Evolutionary conservation across 2,888 invertebrate species (phyloP), one percentile per base, ranked within the genome.

Genomic region (Drosophila kanekoi): DNA sequence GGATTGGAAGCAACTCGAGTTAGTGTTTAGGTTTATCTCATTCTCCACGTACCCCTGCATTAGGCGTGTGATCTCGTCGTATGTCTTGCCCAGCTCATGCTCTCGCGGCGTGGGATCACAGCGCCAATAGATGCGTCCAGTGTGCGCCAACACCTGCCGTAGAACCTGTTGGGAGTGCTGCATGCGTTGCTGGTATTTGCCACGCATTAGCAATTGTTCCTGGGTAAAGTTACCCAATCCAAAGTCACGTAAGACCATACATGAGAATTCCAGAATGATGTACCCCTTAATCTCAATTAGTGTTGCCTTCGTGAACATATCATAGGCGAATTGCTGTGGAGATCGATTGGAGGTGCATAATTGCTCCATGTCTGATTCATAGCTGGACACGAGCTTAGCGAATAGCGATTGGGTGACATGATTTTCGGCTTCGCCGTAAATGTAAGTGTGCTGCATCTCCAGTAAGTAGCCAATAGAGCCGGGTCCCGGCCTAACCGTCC

Each of bases 251-350:
- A 96, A 93, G 58, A 97, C 93, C 95, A 97, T 96, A 94, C 96
- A 97, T 0, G 97, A 96, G 93, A 97, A 97, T 91, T 97, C 97
- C 93, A 97, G 95, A 96, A 97, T 96, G 37, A 96, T 94, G 91
- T 96, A 97, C 0, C 96, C 97, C 93, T 97, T 97, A 81, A 97
- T 94, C 93, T 97, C 96, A 0, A 96, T 95, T 35, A 97, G 92
- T 0, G 96, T 95, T 61, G 97, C 94, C 2, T 96, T 95, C 88
- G 95, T 95, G 93, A 97, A 97, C 72, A 97, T 93, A 91, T 96
- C 96, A 91, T 95, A 96, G 33, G 97, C 93, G 59, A 97, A 93
- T 92, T 97, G 97, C 79, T 97, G 97, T 0, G 96, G 95, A 0
- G 97, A 97, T 92, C 96, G 95, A 75, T 95, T 93, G 33, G 95